phyloP scores from a whole-genome alignment of 2,888 invertebrate genomes.

The Sclerodermus sp. region DNA sequence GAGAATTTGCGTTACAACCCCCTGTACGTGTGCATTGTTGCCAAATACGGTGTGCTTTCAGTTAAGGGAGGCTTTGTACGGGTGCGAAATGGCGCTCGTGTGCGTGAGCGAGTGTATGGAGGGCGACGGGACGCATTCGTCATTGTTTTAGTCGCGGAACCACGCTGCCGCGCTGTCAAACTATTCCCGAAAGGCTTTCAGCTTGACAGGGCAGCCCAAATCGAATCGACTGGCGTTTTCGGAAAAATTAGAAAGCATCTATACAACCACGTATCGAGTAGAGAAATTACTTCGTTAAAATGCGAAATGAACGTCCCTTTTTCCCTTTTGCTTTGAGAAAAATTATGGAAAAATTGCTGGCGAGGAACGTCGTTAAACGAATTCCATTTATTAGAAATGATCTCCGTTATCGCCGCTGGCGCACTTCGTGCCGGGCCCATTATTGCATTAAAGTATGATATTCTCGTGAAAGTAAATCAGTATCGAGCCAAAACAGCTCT shows the following conservation, averaged over 20 bases:
- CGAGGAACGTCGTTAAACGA: too few relatives aligned
- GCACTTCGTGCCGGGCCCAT: too few relatives aligned
- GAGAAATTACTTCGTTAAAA: conserved; percentile 4
- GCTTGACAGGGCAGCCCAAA: conserved; percentile 34
- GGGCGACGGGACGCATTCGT: conserved; percentile 30
- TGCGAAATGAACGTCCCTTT: conserved; percentile 1
- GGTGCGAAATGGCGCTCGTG: background rate
- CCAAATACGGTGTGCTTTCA: too few relatives aligned
- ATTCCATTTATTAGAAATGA: too few relatives aligned
- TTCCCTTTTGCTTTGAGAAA: background rate
- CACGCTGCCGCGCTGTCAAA: conserved; percentile 16
- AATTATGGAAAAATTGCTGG: too few relatives aligned
- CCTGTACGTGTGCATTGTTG: too few relatives aligned
- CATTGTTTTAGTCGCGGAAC: conserved; percentile 31
- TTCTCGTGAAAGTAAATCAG: conserved; percentile 6
- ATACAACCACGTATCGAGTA: background rate
- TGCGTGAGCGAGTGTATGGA: conserved; percentile 12
- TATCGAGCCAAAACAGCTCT: conserved; percentile 18
- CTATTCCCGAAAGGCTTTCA: conserved; percentile 22
- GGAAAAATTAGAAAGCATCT: conserved; percentile 11
- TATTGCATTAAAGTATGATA: too few relatives aligned
- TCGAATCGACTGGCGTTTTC: conserved; percentile 28
- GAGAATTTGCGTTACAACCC: too few relatives aligned
- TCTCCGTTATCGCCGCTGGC: too few relatives aligned
- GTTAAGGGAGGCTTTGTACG: too few relatives aligned